Percentiles rank a stretch among this genome's conserved stretches.
These are phyloP conservation scores for Gymnopithys bicolor DNA, from an alignment of 2,797 vertebrate species.

Conservation along the genomic window DNA sequence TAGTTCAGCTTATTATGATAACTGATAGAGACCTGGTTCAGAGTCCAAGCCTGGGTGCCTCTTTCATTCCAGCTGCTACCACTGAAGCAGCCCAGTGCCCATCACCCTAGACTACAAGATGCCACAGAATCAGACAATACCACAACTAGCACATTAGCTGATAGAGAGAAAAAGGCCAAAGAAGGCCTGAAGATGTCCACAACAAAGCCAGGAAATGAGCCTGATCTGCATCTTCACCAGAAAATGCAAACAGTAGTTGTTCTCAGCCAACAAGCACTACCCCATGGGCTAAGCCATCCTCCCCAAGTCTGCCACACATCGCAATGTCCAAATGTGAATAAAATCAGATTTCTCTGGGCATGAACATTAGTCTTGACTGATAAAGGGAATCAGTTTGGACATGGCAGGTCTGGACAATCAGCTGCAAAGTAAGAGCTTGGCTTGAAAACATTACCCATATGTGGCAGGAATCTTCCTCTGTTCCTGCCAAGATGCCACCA, in stretches of 20 bases:
- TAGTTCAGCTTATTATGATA: neutral
- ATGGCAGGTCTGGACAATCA: neutral
- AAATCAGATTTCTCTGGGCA: neutral
- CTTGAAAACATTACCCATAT: neutral
- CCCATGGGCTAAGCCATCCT: neutral
- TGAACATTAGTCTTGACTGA: neutral
- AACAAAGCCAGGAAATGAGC: neutral
- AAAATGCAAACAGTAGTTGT: neutral
- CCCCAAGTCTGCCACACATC: neutral
- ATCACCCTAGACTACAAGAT: neutral
- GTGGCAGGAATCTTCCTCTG: neutral
- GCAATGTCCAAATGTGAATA: neutral
- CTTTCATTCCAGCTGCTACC: neutral
- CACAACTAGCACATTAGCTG: neutral
- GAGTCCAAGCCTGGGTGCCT: neutral
- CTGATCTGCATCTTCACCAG: neutral
- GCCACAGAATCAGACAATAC: neutral
- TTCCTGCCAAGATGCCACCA: slow-evolving; percentile 27
- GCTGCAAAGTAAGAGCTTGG: neutral
- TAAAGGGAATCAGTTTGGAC: neutral
- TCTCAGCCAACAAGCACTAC: neutral
- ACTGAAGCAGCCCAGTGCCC: neutral
- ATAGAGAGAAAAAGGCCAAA: neutral
- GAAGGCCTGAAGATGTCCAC: neutral
- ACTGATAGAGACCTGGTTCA: neutral